phyloP scores from a whole-genome alignment of 2,797 vertebrate genomes.

The Myripristis murdjan region DNA sequence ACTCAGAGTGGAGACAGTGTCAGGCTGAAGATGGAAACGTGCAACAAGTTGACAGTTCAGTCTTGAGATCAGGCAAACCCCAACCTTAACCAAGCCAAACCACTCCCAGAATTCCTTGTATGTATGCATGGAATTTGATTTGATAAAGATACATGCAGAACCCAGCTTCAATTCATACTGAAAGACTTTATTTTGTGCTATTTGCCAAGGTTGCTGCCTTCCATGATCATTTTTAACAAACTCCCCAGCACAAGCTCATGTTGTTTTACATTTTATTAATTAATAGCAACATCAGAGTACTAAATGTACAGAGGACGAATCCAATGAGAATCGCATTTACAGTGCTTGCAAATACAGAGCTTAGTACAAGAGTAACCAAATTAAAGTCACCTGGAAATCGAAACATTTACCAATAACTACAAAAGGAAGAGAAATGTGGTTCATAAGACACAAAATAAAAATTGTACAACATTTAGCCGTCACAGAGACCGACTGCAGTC shows the following conservation, averaged over 20 bases:
- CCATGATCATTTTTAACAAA: constrained; percentile 71
- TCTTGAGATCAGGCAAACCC: no score
- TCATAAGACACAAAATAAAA: constrained; percentile 86
- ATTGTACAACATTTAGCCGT: constrained; percentile 84
- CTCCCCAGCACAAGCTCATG: constrained; percentile 61
- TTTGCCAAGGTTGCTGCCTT: constrained; percentile 49
- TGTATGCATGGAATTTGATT: no score
- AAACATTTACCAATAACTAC: constrained; percentile 87
- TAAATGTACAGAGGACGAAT: constrained; percentile 93
- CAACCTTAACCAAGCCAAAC: no score
- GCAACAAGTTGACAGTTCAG: no score
- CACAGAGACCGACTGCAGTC: constrained; percentile 82
- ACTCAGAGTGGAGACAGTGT: no score
- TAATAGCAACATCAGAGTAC: constrained; percentile 95
- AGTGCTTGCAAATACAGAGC: constrained; percentile 93
- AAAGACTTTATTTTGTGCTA: constrained; percentile 72
- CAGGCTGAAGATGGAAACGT: no score
- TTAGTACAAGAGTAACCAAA: constrained; percentile 92
- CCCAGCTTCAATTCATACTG: constrained; percentile 39
- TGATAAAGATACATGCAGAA: constrained; percentile 27
- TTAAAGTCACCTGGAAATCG: constrained; percentile 89
- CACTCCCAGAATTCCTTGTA: no score
- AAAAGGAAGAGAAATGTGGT: constrained; percentile 85
- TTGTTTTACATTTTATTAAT: constrained; percentile 93
- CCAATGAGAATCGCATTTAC: constrained; percentile 92